Conservation (phyloP, 2,888 invertebrate genomes). For the Tachina grossa region DNA sequence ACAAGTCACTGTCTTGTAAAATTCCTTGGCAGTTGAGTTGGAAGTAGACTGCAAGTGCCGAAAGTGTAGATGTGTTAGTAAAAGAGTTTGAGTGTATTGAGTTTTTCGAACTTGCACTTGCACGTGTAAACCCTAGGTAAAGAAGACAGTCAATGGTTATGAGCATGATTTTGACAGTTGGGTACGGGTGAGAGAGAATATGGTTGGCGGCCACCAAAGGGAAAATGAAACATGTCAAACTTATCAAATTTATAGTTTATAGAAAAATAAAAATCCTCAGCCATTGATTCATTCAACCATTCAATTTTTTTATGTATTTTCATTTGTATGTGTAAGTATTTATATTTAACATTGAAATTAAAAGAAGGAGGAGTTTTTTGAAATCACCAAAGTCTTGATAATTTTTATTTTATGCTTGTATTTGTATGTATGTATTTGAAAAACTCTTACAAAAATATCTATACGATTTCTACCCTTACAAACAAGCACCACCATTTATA, state of each 20-base stretch:
- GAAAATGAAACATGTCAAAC: slow-evolving; percentile 67
- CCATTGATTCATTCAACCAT: slow-evolving; percentile 59
- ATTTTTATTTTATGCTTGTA: neutral
- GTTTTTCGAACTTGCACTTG: no score
- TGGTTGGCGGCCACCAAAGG: slow-evolving; percentile 64
- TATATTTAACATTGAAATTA: slow-evolving; percentile 35
- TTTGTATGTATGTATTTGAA: neutral
- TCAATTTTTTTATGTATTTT: slow-evolving; percentile 3
- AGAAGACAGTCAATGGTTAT: slow-evolving; percentile 54
- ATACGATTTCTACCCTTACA: neutral
- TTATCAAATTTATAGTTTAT: slow-evolving; percentile 70
- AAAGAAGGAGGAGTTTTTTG: slow-evolving; percentile 68
- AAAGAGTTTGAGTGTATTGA: no score
- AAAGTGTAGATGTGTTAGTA: no score
- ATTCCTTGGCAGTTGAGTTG: no score
- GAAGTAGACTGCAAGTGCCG: no score
- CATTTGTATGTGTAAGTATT: no score
- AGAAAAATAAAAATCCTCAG: slow-evolving; percentile 49
- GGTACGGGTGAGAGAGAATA: slow-evolving; percentile 60
- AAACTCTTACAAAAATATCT: slow-evolving; percentile 41
- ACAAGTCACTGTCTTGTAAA: no score
- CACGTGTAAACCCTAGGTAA: no score
- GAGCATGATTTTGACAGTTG: slow-evolving; percentile 57
- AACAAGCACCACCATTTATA: slow-evolving; percentile 15
- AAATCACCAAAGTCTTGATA: slow-evolving; percentile 39